Base-by-base conservation (phyloP, 2,888 invertebrate species). In the Drosophila austrosaltans region DNA sequence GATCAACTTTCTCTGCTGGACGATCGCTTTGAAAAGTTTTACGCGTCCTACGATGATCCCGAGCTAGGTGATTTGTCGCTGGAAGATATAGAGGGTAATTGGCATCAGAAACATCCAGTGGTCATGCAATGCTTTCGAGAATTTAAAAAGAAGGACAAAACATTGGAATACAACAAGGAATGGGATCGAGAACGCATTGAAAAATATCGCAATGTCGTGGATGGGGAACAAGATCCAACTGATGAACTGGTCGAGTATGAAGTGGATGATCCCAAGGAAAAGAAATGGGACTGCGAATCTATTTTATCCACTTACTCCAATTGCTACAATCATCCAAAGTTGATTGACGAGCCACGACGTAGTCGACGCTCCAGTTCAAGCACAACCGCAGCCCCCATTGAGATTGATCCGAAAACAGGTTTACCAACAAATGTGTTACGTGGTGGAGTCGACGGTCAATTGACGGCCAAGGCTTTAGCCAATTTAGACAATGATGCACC, bases 251-350 rank as follows among this genome's bases (percentile, higher is more conserved):
- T 95, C 42, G 93, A 94, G 39, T 92, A 95, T 0, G 93, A 95
- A 75, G 94, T 95, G 1, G 94, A 95, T 32, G 94, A 95, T 63
- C 93, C 94, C 0, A 94, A 95, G 77, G 94, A 94, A 81, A 94
- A 95, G 75, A 95, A 95, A 91, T 98, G 96, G 96, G 98, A 98
- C 93, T 98, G 98, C 88, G 96, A 98, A 93, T 97, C 97, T 66
- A 96, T 98, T 79, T 93, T 98, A 4, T 96, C 97, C 22, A 98
- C 97, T 0, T 97, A 97, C 91, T 98, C 98, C 6, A 98, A 96
- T 90, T 93, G 96, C 63, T 98, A 97, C 91, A 98, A 99, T 93
- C 97, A 97, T 93, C 99, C 99, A 0, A 97, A 96, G 91, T 85
- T 97, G 25, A 98, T 98, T 62, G 94, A 94, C 58, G 97, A 96